Base-by-base conservation (phyloP, 1,140 invertebrate genomes). In the Neodiprion fabricii region DNA sequence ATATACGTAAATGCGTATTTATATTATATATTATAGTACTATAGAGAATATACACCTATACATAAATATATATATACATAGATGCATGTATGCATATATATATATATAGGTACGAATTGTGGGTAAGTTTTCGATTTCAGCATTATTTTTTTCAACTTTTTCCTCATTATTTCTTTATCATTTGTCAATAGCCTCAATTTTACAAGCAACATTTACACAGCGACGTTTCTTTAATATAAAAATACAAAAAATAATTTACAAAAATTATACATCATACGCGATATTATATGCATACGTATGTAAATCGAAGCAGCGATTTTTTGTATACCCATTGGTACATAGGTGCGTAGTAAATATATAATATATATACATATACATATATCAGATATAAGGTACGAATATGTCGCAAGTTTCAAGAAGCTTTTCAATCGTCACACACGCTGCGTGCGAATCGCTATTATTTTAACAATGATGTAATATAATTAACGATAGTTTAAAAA, bases 201-300 rank as follows among this genome's bases (percentile, higher is more conserved):
- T n/a, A 61, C 53, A 61, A 11, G 53, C 53, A 61, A 61, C 53
- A 61, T 61, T n/a, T 61, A 61, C 17, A 21, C 53, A n/a, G 28
- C 67, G 17, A 68, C 67, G 67, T 11, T 68, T 40, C 17, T 71
- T 47, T 71, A 76, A 79, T 81, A 81, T 83, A 83, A 84, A 83
- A 84, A 82, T 83, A 84, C 81, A 84, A 82, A 82, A 84, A 84
- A 83, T 82, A 82, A 83, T 81, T 83, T 83, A 83, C 79, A 83
- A 84, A 84, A 21, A 82, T 82, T 78, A 84, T 82, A 81, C 81
- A 80, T 82, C 80, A 83, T 80, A 83, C 76, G 79, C 78, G 78
- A 83, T 21, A 21, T 21, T 21, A 21, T 21, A 21, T 21, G 17
- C 17, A 21, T 21, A 53, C 50, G 50, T 53, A 10, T 1, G 17